phyloP scores from a whole-genome alignment of 2,888 invertebrate genomes.

The Sabellastarte sp. region DNA sequence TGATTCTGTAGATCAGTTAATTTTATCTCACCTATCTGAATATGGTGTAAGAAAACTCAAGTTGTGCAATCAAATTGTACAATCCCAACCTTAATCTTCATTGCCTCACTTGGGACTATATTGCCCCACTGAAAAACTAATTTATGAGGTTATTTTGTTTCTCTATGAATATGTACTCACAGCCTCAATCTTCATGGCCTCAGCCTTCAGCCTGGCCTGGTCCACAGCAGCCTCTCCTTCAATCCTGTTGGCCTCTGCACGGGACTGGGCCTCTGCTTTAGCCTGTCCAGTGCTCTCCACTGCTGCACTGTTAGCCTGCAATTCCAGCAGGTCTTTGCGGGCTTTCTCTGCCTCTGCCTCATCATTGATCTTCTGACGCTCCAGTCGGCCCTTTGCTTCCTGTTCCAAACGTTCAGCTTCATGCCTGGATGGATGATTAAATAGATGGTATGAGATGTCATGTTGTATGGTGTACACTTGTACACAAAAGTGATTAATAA shows the following conservation, averaged over 20 bases:
- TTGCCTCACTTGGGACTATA: too few relatives aligned
- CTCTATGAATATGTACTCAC: too few relatives aligned
- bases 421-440: conserved; percentile 58
- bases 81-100: too few relatives aligned
- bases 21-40: too few relatives aligned
- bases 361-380: conserved; percentile 62
- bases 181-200: conserved; percentile 61
- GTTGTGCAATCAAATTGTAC: too few relatives aligned
- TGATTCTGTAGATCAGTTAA: too few relatives aligned
- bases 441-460: too few relatives aligned
- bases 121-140: too few relatives aligned
- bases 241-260: conserved; percentile 61
- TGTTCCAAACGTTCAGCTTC: conserved; percentile 63
- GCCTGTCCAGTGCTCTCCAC: conserved; percentile 63
- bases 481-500: too few relatives aligned
- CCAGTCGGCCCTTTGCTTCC: conserved; percentile 62
- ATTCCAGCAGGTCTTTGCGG: conserved; percentile 58
- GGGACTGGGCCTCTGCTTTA: conserved; percentile 62
- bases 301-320: conserved; percentile 61
- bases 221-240: conserved; percentile 63
- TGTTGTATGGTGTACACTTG: too few relatives aligned
- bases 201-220: conserved; percentile 61
- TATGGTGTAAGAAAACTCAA: too few relatives aligned
- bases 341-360: conserved; percentile 62
- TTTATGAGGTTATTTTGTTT: too few relatives aligned